phyloP scores from a whole-genome alignment of 2,797 vertebrate species.

The Lepus townsendii region DNA sequence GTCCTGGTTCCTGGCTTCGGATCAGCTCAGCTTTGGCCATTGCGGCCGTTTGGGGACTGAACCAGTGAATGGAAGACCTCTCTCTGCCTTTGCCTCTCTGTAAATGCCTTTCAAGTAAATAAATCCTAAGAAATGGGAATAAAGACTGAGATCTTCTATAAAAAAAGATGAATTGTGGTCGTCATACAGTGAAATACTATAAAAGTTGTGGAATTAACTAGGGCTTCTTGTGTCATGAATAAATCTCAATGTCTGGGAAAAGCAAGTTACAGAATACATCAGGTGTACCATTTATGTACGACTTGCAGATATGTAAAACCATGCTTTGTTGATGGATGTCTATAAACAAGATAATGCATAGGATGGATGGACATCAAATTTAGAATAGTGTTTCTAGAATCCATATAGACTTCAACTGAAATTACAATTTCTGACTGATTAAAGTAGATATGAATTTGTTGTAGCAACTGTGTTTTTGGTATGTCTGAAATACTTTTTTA shows the following conservation, averaged over 20 bases:
- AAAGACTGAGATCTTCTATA: neutral
- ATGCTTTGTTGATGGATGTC: neutral
- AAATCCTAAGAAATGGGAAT: too few species aligned
- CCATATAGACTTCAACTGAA: neutral
- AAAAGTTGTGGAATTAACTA: slow-evolving; percentile 19
- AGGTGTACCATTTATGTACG: neutral
- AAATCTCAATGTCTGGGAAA: slow-evolving; percentile 3
- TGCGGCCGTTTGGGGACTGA: too few species aligned
- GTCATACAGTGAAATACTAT: neutral
- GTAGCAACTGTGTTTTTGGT: neutral
- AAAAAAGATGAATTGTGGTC: slow-evolving; percentile 1
- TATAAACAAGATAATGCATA: neutral
- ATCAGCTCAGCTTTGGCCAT: too few species aligned
- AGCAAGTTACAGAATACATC: neutral
- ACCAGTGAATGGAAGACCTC: too few species aligned
- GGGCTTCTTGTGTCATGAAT: slow-evolving; percentile 5
- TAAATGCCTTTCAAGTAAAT: too few species aligned
- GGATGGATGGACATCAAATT: neutral
- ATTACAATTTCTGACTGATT: slow-evolving; percentile 38
- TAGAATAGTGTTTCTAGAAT: neutral
- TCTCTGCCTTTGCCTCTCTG: too few species aligned
- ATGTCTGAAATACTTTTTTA: slow-evolving; percentile 35
- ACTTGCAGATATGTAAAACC: neutral
- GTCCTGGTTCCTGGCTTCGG: too few species aligned
- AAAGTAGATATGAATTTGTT: neutral